Percentiles rank a stretch among this genome's conserved stretches.
Evolutionary conservation across 1,140 invertebrate genomes (phyloP).

Genomic region (Apis laboriosa): DNA sequence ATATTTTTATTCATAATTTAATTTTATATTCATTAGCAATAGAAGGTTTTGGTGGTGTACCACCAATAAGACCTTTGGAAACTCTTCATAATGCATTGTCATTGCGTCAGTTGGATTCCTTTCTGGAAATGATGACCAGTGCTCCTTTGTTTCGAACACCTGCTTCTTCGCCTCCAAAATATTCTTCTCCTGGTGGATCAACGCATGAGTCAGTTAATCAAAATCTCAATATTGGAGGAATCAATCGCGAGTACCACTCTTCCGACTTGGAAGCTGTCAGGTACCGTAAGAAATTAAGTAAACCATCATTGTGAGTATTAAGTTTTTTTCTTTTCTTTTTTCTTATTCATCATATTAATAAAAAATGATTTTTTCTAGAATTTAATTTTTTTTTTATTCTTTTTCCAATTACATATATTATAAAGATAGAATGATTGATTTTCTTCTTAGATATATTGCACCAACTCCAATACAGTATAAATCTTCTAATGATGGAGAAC

Average conservation of each 20-base stretch:
- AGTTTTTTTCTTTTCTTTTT: conserved; percentile 35
- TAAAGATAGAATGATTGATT: not conserved
- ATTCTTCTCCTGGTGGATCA: conserved; percentile 80
- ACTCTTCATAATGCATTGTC: conserved; percentile 98
- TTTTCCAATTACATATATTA: not conserved
- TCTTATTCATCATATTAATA: not conserved
- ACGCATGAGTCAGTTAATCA: conserved; percentile 70
- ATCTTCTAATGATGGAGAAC: conserved; percentile 68
- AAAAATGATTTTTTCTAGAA: not conserved
- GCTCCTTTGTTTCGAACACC: conserved; percentile 86
- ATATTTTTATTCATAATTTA: not conserved
- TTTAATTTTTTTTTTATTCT: not conserved
- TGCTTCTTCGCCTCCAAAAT: conserved; percentile 86
- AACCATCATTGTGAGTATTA: conserved; percentile 77
- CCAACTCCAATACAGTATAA: conserved; percentile 74
- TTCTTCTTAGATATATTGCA: conserved; percentile 69
- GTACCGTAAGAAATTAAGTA: conserved; percentile 74
- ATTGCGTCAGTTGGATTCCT: conserved; percentile 92
- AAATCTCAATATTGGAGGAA: conserved; percentile 68
- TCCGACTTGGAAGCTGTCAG: conserved; percentile 78
- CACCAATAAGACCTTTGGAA: conserved; percentile 95
- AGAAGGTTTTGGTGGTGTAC: conserved; percentile 93
- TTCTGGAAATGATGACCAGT: conserved; percentile 91
- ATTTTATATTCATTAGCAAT: conserved; percentile 80
- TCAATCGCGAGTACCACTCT: conserved; percentile 78